phyloP scores from a whole-genome alignment of 92 coral and sea anemone species.

The Chrysogorgia sp. region DNA sequence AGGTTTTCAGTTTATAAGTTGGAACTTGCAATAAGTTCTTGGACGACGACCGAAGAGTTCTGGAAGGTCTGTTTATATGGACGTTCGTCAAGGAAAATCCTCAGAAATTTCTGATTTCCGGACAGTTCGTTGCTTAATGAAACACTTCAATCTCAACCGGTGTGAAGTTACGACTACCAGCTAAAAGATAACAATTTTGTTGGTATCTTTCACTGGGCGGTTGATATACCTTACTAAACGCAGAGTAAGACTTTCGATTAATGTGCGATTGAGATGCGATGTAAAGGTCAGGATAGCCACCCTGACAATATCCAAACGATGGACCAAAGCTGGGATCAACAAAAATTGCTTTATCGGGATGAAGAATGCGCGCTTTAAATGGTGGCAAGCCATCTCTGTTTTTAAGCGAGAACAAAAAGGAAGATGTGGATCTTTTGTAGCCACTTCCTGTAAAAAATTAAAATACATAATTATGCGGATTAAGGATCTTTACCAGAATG shows the following conservation, averaged over 20 bases:
- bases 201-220: too few relatives aligned
- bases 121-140: neutral
- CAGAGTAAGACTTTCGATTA: neutral
- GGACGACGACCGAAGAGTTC: too few relatives aligned
- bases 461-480: neutral
- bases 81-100: too few relatives aligned
- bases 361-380: neutral
- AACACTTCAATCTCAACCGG: conserved; percentile 17
- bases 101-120: too few relatives aligned
- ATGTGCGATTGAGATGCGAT: neutral
- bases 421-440: neutral
- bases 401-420: neutral
- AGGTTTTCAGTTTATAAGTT: too few relatives aligned
- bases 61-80: too few relatives aligned
- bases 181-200: neutral
- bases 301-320: neutral
- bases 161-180: neutral
- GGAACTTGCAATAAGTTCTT: too few relatives aligned
- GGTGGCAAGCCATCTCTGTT: conserved; percentile 13
- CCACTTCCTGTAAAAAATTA: neutral
- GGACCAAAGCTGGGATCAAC: neutral
- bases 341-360: neutral
- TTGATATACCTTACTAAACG: neutral
- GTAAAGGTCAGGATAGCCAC: neutral
- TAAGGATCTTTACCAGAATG: too few relatives aligned